Percentiles rank a stretch among this genome's conserved stretches.
Evolutionary conservation across 2,113 vertebrate genomes (phyloP).

Genomic region (Lepidothrix coronata): DNA sequence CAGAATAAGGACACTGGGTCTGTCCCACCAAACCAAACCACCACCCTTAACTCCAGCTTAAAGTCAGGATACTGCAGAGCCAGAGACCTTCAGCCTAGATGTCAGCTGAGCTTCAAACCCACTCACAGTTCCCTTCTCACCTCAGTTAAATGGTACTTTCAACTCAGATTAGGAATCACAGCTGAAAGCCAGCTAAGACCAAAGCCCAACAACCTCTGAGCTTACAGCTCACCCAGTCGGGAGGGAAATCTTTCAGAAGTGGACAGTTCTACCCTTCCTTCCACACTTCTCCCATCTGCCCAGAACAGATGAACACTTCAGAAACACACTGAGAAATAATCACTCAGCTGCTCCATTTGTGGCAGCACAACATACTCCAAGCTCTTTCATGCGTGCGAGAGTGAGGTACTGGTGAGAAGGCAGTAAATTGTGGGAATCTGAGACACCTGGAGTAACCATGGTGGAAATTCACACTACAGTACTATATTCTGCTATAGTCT

Average conservation of each 20-base stretch:
- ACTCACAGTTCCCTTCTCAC: neutral
- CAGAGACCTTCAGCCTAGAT: neutral
- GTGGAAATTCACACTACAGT: neutral
- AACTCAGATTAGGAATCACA: neutral
- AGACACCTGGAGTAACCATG: neutral
- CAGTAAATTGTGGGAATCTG: neutral
- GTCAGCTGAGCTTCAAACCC: neutral
- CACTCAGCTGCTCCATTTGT: neutral
- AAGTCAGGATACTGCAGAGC: neutral
- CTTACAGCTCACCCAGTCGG: neutral
- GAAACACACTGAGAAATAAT: neutral
- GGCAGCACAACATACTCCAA: accelerated
- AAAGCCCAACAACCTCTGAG: neutral
- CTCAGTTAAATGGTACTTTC: neutral
- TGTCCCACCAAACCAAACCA: neutral
- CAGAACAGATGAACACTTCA: neutral
- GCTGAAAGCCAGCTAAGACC: neutral
- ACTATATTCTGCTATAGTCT: neutral
- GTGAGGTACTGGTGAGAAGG: neutral
- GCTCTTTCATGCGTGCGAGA: neutral
- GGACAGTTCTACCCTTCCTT: neutral
- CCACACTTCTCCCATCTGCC: neutral
- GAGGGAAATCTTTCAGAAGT: neutral
- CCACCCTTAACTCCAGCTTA: neutral
- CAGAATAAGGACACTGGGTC: neutral